These are phyloP conservation scores for Garra rufa DNA, from an alignment of 2,113 vertebrate genomes.

Conservation along the genomic window DNA sequence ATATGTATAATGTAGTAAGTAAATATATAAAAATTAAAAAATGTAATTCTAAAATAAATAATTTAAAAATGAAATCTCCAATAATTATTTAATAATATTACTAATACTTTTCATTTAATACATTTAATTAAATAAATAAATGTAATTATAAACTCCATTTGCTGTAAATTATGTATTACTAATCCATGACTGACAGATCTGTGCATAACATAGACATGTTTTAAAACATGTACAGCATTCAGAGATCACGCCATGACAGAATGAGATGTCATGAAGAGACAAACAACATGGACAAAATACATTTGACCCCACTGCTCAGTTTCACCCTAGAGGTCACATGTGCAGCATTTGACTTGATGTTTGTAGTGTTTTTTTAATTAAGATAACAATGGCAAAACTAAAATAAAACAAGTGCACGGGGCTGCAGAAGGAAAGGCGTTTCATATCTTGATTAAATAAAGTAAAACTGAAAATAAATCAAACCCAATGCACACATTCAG, in stretches of 20 bases:
- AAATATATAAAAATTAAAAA: too few species aligned
- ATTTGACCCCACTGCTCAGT: neutral
- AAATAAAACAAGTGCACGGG: neutral
- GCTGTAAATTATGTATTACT: neutral
- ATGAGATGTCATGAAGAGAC: constrained; percentile 41
- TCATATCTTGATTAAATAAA: neutral
- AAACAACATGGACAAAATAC: constrained; percentile 31
- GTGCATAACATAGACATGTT: neutral
- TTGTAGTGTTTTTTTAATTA: neutral
- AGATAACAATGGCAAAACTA: neutral
- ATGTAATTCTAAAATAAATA: too few species aligned
- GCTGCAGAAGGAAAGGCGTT: neutral
- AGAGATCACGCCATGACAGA: constrained; percentile 15
- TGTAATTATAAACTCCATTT: too few species aligned
- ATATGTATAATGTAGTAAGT: too few species aligned
- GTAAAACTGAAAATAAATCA: neutral
- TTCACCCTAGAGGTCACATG: neutral
- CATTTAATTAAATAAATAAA: too few species aligned
- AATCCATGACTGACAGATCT: neutral
- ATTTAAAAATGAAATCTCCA: neutral
- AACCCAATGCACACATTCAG: neutral
- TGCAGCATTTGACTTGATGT: constrained; percentile 10
- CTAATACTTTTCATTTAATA: too few species aligned
- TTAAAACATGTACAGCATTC: constrained; percentile 28
- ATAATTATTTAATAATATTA: too few species aligned